Conservation (phyloP, 2,888 invertebrate species). For the Panopea generosa region DNA sequence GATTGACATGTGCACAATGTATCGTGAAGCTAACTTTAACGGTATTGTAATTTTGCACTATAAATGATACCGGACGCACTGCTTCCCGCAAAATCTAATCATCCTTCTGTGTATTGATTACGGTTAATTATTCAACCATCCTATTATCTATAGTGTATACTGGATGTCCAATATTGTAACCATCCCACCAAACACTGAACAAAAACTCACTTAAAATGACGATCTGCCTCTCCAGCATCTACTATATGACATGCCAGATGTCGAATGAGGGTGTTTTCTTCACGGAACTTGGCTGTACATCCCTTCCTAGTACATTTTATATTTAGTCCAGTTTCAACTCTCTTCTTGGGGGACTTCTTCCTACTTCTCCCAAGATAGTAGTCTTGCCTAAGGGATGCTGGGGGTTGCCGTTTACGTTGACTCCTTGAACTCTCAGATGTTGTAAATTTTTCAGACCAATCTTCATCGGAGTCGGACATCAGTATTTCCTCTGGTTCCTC, state of each 20-base stretch:
- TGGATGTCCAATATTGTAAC: too few relatives aligned
- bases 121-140: too few relatives aligned
- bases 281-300: constrained; percentile 86
- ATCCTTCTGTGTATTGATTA: too few relatives aligned
- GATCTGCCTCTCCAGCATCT: constrained; percentile 54
- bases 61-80: too few relatives aligned
- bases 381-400: constrained; percentile 74
- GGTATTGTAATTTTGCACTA: too few relatives aligned
- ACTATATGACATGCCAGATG: constrained; percentile 89
- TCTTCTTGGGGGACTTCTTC: constrained; percentile 28
- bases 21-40: too few relatives aligned
- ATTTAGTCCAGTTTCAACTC: constrained; percentile 10
- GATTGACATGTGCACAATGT: too few relatives aligned
- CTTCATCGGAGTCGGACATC: constrained; percentile 69
- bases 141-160: too few relatives aligned
- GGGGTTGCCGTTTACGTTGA: constrained; percentile 72
- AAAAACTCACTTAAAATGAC: constrained; percentile 46
- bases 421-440: constrained; percentile 61
- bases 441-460: constrained; percentile 64
- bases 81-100: too few relatives aligned
- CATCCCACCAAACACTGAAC: too few relatives aligned
- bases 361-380: constrained; percentile 74
- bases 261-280: constrained; percentile 88
- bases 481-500: constrained; percentile 50
- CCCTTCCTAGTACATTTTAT: constrained; percentile 33